Evolutionary conservation across 2,888 invertebrate genomes (phyloP), one percentile per base, ranked within the genome.

Genomic region (Drosophila nigricruria): DNA sequence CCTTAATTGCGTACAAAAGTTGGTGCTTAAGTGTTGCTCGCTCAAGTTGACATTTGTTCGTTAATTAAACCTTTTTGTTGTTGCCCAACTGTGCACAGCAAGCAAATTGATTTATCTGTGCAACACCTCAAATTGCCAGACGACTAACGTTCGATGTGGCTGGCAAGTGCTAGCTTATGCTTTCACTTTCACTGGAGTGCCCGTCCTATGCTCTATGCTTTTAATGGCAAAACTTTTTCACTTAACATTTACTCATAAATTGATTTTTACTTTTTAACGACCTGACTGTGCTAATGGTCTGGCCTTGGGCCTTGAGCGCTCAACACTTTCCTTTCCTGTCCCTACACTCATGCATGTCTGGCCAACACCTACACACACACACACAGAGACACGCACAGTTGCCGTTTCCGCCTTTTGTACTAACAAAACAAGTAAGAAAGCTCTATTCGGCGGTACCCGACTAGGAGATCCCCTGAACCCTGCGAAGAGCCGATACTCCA

Each of bases 201-300:
- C 20, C 20, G 14, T 2, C 42, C 42, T n/a, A n/a, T n/a, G 12
- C 47, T 70, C 76, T 53, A 56, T 53, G 63, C 60, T 70, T 81
- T 85, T 86, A 86, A 86, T 90, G 85, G 85, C 74, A 76, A 88
- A 86, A 86, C 74, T 86, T 86, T 86, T 86, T 86, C 85, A 86
- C 85, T 86, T 86, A 86, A 86, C 86, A 75, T 86, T 83, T 78
- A 82, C 90, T 88, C 89, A 86, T 86, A 90, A 86, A 86, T 86
- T 86, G 90, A 86, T 86, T 86, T 90, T 86, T 90, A 90, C 90
- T 88, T 88, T 90, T 90, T 86, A 86, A 86, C 88, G 88, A 86
- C 76, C 86, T 84, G 49, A 32, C 47, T 34, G 67, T 58, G 78
- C 79, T 73, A 73, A 77, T 81, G 79, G 53, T 64, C 42, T 65